Percentiles rank a stretch among this genome's conserved stretches.
These are phyloP conservation scores for Epinephelus coioides DNA, from an alignment of 2,797 vertebrate genomes.

Conservation along the genomic window DNA sequence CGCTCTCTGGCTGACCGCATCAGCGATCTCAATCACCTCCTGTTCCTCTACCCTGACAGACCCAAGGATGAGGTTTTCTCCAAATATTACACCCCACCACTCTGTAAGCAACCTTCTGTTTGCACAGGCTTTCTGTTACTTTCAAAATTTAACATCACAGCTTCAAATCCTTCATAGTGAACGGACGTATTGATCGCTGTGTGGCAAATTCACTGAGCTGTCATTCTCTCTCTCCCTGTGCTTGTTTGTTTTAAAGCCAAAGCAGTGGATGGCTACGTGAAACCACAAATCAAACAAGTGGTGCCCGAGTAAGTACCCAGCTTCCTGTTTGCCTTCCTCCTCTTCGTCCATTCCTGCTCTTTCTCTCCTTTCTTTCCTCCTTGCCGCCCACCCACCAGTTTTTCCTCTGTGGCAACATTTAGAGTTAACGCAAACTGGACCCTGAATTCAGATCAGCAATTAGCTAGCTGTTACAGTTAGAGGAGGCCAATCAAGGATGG, in stretches of 20 bases:
- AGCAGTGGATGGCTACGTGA: slow-evolving; percentile 96
- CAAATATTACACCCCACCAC: slow-evolving; percentile 97
- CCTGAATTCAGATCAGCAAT: slow-evolving; percentile 82
- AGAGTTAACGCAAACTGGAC: slow-evolving; percentile 63
- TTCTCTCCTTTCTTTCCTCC: background rate
- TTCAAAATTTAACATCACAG: background rate
- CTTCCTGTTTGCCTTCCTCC: slow-evolving; percentile 16
- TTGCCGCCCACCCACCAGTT: slow-evolving; percentile 8
- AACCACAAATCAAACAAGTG: slow-evolving; percentile 98
- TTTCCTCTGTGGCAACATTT: slow-evolving; percentile 57
- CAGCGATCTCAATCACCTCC: slow-evolving; percentile 96
- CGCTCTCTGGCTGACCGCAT: slow-evolving; percentile 97
- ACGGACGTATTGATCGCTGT: background rate
- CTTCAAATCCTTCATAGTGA: background rate
- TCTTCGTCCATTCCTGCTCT: background rate
- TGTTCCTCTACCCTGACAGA: slow-evolving; percentile 95
- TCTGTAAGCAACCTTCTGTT: slow-evolving; percentile 83
- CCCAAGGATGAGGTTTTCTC: slow-evolving; percentile 98
- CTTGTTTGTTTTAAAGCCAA: slow-evolving; percentile 86
- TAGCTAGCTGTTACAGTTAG: slow-evolving; percentile 74
- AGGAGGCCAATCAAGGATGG: slow-evolving; percentile 80
- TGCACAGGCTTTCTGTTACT: slow-evolving; percentile 18
- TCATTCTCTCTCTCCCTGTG: slow-evolving; percentile 39
- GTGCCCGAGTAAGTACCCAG: slow-evolving; percentile 92
- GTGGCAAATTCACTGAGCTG: background rate